phyloP scores from a whole-genome alignment of 1,140 invertebrate genomes.

The Tetragnatha versicolor region DNA sequence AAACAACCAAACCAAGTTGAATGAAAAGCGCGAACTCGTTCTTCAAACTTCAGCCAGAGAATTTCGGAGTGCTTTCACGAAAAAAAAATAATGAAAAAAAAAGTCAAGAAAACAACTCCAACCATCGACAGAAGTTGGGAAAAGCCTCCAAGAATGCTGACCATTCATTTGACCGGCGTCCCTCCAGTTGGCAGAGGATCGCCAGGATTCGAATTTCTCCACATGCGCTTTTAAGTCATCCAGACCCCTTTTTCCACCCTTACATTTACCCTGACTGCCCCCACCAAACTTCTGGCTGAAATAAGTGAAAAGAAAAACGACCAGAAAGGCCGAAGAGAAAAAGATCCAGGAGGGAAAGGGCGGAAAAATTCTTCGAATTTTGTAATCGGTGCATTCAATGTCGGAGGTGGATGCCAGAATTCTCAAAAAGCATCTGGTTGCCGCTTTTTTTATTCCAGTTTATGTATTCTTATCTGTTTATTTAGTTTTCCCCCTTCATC shows the following conservation, averaged over 20 bases:
- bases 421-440: conserved; percentile 27
- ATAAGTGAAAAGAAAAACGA: neutral
- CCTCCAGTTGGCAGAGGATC: neutral
- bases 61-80: neutral
- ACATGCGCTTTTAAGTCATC: conserved; percentile 33
- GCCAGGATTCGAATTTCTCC: conserved; percentile 32
- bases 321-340: neutral
- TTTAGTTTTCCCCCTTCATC: neutral
- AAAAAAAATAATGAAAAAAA: neutral
- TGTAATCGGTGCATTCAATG: conserved; percentile 32
- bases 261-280: neutral
- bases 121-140: too few species aligned
- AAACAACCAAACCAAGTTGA: too few species aligned
- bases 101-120: too few species aligned
- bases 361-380: conserved; percentile 27
- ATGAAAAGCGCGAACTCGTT: too few species aligned
- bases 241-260: conserved; percentile 2
- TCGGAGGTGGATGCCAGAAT: conserved; percentile 16
- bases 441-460: neutral
- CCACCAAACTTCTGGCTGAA: neutral
- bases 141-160: neutral
- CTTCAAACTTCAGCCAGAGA: conserved; percentile 6
- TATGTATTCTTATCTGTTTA: conserved; percentile 1
- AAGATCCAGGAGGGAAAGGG: neutral
- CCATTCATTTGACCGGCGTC: conserved; percentile 14